Evolutionary conservation across 2,888 invertebrate genomes (phyloP), one percentile per base, ranked within the genome.

Genomic region (Chrysolina haemoptera): DNA sequence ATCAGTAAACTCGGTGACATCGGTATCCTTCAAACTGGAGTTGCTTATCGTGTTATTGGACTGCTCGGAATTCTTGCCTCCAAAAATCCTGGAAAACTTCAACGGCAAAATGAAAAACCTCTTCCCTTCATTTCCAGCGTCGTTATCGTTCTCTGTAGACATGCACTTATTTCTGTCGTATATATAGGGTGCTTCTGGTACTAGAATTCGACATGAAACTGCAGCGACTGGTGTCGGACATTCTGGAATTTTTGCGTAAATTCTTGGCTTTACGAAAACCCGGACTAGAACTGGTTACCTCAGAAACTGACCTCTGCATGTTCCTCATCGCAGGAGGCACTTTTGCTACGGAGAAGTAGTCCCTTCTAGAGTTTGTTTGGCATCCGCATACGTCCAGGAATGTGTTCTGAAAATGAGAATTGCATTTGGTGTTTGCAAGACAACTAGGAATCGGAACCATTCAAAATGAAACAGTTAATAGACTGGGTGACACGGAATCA

Each of bases 11-110:
- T 94, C 94, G 46, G 91, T 89, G 68, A 90, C 92, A 81, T 93
- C 93, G 76, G 93, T 88, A 84, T 94, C 93, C 69, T 93, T 91
- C n/a, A 94, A 89, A 82, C 94, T 94, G 72, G 93, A 93, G 88
- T 94, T 94, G 85, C 94, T 94, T 82, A 94, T 94, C 74, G 43
- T 40, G n/a, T 69, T 70, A 16, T 14, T 9, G 20, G 10, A 46
- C 16, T n/a, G 64, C 6, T 62, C 66, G 4, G 41, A 64, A 5
- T 18, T 68, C 41, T 69, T 71, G 11, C 68, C n/a, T 0, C 27
- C 48, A 14, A 72, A 72, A 18, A 72, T 66, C 40, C 70, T 72
- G 4, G 65, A 64, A n/a, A 71, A 69, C 18, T 67, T 69, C 35
- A 69, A 46, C 18, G 75, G 78, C 20, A 73, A 62, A 22, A 76